Conservation (phyloP, 2,113 vertebrate species). For the Psophia crepitans region DNA sequence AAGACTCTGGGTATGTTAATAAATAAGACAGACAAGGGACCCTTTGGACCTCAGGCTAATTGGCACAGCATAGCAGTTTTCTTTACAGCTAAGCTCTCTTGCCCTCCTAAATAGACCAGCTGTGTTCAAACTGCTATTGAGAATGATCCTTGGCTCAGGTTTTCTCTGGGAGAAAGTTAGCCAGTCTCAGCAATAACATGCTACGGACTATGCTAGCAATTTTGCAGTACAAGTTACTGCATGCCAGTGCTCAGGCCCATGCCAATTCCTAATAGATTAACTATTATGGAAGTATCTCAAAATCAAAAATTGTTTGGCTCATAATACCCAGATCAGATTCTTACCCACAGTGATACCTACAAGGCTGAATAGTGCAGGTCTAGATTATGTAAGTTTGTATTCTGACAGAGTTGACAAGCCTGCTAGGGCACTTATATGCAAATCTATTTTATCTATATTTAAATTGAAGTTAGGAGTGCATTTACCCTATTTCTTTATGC, state of each 20-base stretch:
- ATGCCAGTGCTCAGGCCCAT: neutral
- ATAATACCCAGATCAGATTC: neutral
- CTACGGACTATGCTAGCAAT: neutral
- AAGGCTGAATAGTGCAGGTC: neutral
- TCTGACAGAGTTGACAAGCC: neutral
- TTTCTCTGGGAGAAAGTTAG: neutral
- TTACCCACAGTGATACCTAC: neutral
- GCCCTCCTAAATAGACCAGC: neutral
- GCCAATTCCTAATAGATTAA: neutral
- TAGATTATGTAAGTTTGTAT: neutral
- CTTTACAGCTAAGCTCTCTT: neutral
- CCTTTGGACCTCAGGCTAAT: neutral
- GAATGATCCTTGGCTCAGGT: neutral
- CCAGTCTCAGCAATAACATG: neutral
- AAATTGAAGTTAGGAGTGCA: neutral
- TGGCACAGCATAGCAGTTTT: neutral
- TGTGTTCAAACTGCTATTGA: neutral
- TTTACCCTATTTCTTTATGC: neutral
- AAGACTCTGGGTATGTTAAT: neutral
- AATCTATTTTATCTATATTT: neutral
- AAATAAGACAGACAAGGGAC: neutral
- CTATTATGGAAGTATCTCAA: neutral
- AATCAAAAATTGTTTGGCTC: neutral
- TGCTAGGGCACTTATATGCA: neutral
- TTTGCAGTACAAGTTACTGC: neutral